phyloP scores from a whole-genome alignment of 92 coral and sea anemone genomes.

The Nematostella vectensis region DNA sequence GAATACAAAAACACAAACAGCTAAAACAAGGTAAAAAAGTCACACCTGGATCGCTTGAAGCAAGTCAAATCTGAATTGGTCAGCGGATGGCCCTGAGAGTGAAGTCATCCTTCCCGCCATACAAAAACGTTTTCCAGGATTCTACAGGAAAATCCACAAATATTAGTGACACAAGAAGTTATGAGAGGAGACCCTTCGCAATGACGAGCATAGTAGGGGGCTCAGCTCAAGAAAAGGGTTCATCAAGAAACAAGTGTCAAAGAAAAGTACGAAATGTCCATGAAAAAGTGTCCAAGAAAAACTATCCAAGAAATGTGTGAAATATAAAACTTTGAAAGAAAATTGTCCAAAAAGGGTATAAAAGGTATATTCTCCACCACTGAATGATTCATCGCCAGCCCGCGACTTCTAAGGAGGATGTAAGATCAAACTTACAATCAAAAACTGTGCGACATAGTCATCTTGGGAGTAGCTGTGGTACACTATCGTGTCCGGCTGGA shows the following conservation, averaged over 20 bases:
- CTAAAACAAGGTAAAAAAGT: background rate
- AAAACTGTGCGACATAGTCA: conserved; percentile 42
- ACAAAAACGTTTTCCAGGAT: conserved; percentile 61
- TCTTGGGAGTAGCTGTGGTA: conserved; percentile 44
- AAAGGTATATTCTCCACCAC: no score
- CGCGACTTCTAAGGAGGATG: no score
- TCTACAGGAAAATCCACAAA: conserved; percentile 32
- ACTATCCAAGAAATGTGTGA: no score
- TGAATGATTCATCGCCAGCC: no score
- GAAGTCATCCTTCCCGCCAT: conserved; percentile 60
- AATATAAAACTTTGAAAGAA: no score
- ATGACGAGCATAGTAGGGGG: no score
- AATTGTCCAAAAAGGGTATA: no score
- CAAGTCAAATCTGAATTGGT: conserved; percentile 55
- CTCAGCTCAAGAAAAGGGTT: no score
- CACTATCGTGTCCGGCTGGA: conserved; percentile 34
- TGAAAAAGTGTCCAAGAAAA: no score
- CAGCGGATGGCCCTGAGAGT: conserved; percentile 36
- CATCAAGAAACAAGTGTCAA: no score
- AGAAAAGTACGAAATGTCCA: no score
- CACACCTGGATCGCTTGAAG: conserved; percentile 54
- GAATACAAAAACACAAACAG: no score
- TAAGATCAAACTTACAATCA: conserved; percentile 53
- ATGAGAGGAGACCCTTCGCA: background rate
- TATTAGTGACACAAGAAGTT: background rate